Percentiles rank a stretch among this genome's conserved stretches.
Conservation (phyloP, 2,888 invertebrate genomes). For the Ctena decussata region DNA sequence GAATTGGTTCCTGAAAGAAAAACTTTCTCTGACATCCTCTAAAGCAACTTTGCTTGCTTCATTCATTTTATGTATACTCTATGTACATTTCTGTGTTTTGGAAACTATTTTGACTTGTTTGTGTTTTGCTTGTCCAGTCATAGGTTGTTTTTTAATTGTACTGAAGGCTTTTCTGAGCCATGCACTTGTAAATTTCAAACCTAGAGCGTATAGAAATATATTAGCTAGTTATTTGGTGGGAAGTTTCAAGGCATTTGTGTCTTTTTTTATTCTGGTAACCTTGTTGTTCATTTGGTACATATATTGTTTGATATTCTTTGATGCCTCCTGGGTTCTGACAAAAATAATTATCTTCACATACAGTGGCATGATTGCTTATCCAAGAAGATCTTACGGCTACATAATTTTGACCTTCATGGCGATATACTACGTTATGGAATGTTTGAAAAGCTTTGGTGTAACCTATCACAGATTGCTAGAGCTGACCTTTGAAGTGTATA, state of each 20-base stretch:
- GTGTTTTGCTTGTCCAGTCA: slow-evolving; percentile 36
- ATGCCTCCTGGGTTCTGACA: slow-evolving; percentile 48
- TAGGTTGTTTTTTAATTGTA: slow-evolving; percentile 32
- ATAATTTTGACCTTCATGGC: slow-evolving; percentile 46
- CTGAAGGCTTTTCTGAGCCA: slow-evolving; percentile 19
- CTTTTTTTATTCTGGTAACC: no score
- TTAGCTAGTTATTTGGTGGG: neutral
- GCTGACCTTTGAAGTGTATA: slow-evolving; percentile 24
- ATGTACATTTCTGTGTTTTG: slow-evolving; percentile 15
- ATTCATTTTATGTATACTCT: slow-evolving; percentile 8
- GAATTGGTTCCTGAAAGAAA: neutral
- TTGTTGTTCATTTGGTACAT: slow-evolving; percentile 55
- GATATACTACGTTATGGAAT: slow-evolving; percentile 45
- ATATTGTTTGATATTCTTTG: slow-evolving; percentile 49
- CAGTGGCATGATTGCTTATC: slow-evolving; percentile 46
- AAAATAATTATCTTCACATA: slow-evolving; percentile 54
- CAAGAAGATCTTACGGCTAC: slow-evolving; percentile 47
- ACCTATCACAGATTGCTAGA: slow-evolving; percentile 33
- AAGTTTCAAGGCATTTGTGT: no score
- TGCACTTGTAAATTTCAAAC: neutral
- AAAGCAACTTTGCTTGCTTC: neutral
- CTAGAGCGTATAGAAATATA: neutral
- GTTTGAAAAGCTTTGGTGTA: slow-evolving; percentile 19
- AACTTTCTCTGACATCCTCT: neutral
- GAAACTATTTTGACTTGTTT: slow-evolving; percentile 17